Percentiles rank a stretch among this genome's conserved stretches.
Conservation (phyloP, 2,888 invertebrate species). For the Rhopalosiphum nymphaeae region DNA sequence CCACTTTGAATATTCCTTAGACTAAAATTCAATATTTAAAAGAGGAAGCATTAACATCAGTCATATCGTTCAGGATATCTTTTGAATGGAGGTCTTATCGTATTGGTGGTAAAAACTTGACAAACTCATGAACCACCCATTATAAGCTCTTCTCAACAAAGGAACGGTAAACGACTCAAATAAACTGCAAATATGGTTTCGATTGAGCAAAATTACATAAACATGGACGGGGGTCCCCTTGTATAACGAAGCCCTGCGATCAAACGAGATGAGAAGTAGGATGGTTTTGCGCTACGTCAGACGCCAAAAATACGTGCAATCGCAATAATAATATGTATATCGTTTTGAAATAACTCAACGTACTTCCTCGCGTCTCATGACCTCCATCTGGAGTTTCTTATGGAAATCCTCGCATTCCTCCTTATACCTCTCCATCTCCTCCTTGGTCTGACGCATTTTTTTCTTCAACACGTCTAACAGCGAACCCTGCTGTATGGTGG, state of each 20-base stretch:
- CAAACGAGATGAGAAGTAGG: not conserved
- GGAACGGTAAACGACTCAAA: not conserved
- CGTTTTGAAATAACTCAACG: constrained; percentile 71
- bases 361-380: constrained; percentile 98
- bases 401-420: constrained; percentile 97
- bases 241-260: not conserved
- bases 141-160: not conserved
- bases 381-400: constrained; percentile 94
- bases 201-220: not conserved
- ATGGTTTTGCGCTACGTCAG: not conserved
- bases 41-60: not conserved
- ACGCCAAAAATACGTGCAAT: not conserved
- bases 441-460: constrained; percentile 99
- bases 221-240: not conserved
- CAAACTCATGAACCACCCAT: not conserved
- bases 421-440: constrained; percentile 98
- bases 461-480: constrained; percentile 98
- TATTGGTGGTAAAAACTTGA: not conserved
- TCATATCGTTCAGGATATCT: not conserved
- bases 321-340: not conserved
- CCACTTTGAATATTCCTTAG: not conserved
- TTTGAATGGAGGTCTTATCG: not conserved
- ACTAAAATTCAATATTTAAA: not conserved
- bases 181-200: not conserved
- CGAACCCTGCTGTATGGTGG: constrained; percentile 91